Conservation (phyloP, 1,140 invertebrate genomes). For the Neodiprion virginianus region DNA sequence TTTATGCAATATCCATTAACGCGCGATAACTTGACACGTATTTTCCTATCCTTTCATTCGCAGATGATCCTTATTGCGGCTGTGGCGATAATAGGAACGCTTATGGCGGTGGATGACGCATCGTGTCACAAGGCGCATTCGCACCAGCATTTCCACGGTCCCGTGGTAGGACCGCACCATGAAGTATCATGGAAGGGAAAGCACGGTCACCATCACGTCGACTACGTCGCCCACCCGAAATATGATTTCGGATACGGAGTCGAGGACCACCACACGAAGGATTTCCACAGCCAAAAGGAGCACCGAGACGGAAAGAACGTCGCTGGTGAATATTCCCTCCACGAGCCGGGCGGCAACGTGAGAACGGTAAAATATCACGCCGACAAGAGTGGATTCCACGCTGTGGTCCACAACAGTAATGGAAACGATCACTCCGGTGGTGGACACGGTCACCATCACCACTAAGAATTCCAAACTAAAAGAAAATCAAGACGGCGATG, state of each 20-base stretch:
- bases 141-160: constrained; percentile 6
- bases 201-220: constrained; percentile 12
- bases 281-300: constrained; percentile 33
- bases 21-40: background rate
- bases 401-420: background rate
- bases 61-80: background rate
- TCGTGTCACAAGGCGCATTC: constrained; percentile 9
- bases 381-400: constrained; percentile 26
- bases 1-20: background rate
- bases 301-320: constrained; percentile 35
- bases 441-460: constrained; percentile 6
- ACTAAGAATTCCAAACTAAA: background rate
- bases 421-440: constrained; percentile 20
- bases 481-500: too few species aligned
- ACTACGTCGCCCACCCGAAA: constrained; percentile 22
- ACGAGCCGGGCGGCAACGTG: constrained; percentile 79
- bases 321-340: constrained; percentile 54
- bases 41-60: background rate
- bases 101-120: too few species aligned
- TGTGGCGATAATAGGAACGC: background rate
- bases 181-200: constrained; percentile 6
- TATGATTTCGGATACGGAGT: constrained; percentile 32
- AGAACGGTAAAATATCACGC: constrained; percentile 65
- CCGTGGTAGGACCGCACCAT: constrained; percentile 2
- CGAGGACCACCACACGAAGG: constrained; percentile 36